A percentile compares a stretch with the other conserved stretches of the same genome.
These are phyloP conservation scores for Lipophrys pholis DNA, from an alignment of 2,113 vertebrate species.

Conservation along the genomic window DNA sequence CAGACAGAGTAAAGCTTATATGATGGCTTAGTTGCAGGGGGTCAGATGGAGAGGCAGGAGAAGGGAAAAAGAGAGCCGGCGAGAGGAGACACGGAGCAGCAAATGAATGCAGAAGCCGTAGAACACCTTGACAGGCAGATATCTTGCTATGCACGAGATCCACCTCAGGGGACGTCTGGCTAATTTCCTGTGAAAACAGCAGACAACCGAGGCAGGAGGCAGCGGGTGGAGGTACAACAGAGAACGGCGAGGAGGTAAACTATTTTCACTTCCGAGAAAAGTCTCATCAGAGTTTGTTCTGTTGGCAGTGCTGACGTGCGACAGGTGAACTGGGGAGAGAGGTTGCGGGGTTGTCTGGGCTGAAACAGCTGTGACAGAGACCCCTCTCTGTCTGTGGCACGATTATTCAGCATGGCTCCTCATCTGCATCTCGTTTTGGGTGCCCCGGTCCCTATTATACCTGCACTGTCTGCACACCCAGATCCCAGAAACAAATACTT, in stretches of 20 bases:
- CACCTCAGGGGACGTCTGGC: slow-evolving; percentile 75
- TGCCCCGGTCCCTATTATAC: slow-evolving; percentile 19
- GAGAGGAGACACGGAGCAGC: slow-evolving; percentile 39
- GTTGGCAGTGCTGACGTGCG: slow-evolving; percentile 38
- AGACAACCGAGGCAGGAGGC: slow-evolving; percentile 64
- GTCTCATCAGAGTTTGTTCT: slow-evolving; percentile 48
- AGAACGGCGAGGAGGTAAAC: slow-evolving; percentile 58
- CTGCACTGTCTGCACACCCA: slow-evolving; percentile 31
- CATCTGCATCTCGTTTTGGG: slow-evolving; percentile 68
- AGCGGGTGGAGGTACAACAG: slow-evolving; percentile 58
- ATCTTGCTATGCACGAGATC: slow-evolving; percentile 70
- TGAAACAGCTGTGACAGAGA: slow-evolving; percentile 54
- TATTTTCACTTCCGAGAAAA: slow-evolving; percentile 54
- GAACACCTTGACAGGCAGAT: slow-evolving; percentile 77
- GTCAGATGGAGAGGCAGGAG: slow-evolving; percentile 42
- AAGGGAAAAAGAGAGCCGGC: not conserved
- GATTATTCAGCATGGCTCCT: slow-evolving; percentile 68
- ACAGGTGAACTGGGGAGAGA: slow-evolving; percentile 25
- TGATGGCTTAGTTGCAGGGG: slow-evolving; percentile 40
- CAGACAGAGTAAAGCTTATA: slow-evolving; percentile 35
- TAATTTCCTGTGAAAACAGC: slow-evolving; percentile 82
- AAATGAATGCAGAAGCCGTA: slow-evolving; percentile 62
- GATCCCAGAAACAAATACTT: slow-evolving; percentile 36
- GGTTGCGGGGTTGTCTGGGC: slow-evolving; percentile 16
- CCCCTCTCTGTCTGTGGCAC: slow-evolving; percentile 44